Conservation (phyloP, 2,797 vertebrate genomes). For the Taenioides sp. region DNA sequence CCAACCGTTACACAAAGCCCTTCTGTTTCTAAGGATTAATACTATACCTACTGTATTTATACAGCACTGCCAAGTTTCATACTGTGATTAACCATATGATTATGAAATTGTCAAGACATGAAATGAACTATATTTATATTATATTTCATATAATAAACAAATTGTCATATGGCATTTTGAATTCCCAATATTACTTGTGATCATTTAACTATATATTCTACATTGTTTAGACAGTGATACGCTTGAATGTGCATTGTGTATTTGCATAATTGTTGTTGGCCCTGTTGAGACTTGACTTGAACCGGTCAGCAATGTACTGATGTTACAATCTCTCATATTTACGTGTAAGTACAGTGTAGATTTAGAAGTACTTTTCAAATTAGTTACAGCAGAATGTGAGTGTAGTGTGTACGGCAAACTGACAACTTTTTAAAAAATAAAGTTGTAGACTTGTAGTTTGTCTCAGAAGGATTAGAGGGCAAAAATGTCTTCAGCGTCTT, state of each 20-base stretch:
- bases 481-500: background rate
- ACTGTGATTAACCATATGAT: conserved; percentile 9
- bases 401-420: background rate
- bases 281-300: no score
- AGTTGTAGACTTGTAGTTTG: background rate
- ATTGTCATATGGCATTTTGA: no score
- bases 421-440: background rate
- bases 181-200: no score
- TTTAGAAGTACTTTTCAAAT: no score
- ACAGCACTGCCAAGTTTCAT: background rate
- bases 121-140: background rate
- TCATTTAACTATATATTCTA: background rate
- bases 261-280: background rate
- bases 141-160: background rate
- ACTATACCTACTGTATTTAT: background rate
- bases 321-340: no score
- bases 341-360: no score
- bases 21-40: background rate
- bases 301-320: no score
- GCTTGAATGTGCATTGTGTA: background rate
- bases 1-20: background rate
- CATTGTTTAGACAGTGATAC: background rate
- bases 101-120: background rate
- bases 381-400: background rate
- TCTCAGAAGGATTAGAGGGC: background rate